These are phyloP conservation scores for Hirtodrosophila cameraria DNA, from an alignment of 2,888 invertebrate genomes.

Conservation along the genomic window DNA sequence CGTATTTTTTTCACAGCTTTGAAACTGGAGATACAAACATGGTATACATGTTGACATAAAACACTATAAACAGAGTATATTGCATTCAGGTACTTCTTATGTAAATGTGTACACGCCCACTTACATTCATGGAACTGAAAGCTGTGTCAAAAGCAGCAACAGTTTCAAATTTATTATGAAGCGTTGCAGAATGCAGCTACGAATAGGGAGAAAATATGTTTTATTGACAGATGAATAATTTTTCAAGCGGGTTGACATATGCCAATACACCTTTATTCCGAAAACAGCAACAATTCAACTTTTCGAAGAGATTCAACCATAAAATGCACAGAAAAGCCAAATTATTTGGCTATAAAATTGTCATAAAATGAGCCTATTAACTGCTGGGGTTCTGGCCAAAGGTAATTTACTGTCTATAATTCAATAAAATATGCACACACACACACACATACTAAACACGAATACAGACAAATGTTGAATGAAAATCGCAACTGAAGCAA, in stretches of 20 bases:
- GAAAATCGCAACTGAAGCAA: conserved; percentile 36
- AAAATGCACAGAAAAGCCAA: conserved; percentile 57
- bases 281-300: background rate
- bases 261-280: background rate
- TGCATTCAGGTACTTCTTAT: too few relatives aligned
- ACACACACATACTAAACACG: background rate
- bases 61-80: too few relatives aligned
- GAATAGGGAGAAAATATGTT: conserved; percentile 44
- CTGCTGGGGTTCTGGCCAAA: conserved; percentile 18
- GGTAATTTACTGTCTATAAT: conserved; percentile 23
- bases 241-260: conserved; percentile 32
- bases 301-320: conserved; percentile 18
- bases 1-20: too few relatives aligned
- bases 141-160: conserved; percentile 6
- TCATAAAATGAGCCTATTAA: conserved; percentile 54
- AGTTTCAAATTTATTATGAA: conserved; percentile 38
- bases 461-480: conserved; percentile 39
- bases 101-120: too few relatives aligned
- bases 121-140: too few relatives aligned
- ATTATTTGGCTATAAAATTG: conserved; percentile 67
- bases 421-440: conserved; percentile 6
- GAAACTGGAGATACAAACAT: too few relatives aligned
- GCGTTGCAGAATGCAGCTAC: conserved; percentile 17
- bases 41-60: too few relatives aligned
- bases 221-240: conserved; percentile 69